Base-by-base conservation (phyloP, 2,888 invertebrate genomes). In the Xestoiulus laeticollis region DNA sequence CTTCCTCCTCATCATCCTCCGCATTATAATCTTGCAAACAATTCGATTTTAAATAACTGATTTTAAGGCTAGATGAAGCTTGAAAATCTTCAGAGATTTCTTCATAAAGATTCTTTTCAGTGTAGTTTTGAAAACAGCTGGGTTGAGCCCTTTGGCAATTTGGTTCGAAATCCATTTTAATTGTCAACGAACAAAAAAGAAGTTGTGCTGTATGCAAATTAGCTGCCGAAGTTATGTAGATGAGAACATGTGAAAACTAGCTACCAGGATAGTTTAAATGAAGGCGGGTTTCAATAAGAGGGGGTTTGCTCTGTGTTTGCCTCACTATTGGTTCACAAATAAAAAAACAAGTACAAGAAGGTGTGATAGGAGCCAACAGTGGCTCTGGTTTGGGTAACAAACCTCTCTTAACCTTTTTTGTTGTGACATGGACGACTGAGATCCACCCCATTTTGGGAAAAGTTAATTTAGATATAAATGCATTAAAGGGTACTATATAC, bases 251-350 rank as follows among this genome's bases (percentile, higher is more conserved):
- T 26, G 6, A n/a, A 68, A 68, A 68, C 68, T 68, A 68, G 68
- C 4, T 26, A 10, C 26, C 68, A 26, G 1, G n/a, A 10, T 26
- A n/a, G 26, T 68, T 68, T 68, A 68, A 68, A 68, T 26, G 68
- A 26, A 68, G 68, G 68, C 68, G 68, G 68, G 68, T 68, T 68
- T 68, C 26, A 26, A n/a, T 68, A 68, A 68, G 68, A n/a, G 68
- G 26, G 68, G 26, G 68, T 68, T 68, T 10, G 68, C 68, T 68
- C n/a, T 8, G 26, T 68, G 5, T 26, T 12, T 10, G 26, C 0
- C 68, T 68, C 68, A 12, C 68, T 68, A 68, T 68, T 68, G 68
- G 68, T 26, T 12, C 68, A 68, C 26, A 68, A 68, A 30, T 68
- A 26, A 26, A 26, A 8, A 30, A 68, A 26, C 22, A 68, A 68